These are phyloP conservation scores for Sesamia nonagrioides DNA, from an alignment of 1,140 invertebrate genomes.

Conservation along the genomic window DNA sequence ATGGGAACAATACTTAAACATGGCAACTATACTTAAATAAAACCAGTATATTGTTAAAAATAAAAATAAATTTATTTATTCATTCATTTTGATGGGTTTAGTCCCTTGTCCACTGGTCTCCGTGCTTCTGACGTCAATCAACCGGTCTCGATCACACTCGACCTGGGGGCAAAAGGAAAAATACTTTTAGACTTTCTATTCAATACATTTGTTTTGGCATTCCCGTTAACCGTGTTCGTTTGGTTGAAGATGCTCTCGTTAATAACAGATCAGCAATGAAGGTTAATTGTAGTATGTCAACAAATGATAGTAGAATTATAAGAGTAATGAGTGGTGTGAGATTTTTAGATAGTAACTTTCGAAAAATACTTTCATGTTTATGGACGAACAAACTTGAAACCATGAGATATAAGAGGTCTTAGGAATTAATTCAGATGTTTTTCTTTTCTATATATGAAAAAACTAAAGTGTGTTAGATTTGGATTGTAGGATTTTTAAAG, in stretches of 20 bases:
- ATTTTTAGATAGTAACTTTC: constrained; percentile 4
- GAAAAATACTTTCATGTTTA: neutral
- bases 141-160: constrained; percentile 25
- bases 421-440: too few species aligned
- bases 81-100: constrained; percentile 25
- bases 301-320: neutral
- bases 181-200: constrained; percentile 37
- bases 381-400: neutral
- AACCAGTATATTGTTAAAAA: constrained; percentile 5
- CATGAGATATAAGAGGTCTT: too few species aligned
- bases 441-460: too few species aligned
- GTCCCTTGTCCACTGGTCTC: constrained; percentile 28
- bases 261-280: neutral
- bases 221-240: neutral
- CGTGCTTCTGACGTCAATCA: constrained; percentile 3
- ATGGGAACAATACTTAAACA: too few species aligned
- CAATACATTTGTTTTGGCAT: neutral
- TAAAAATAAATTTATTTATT: constrained; percentile 23
- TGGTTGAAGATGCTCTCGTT: neutral
- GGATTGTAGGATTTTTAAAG: too few species aligned
- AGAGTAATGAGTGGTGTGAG: neutral
- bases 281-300: neutral
- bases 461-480: too few species aligned
- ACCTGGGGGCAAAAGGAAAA: constrained; percentile 30
- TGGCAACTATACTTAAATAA: neutral